Conservation (phyloP, 1,140 invertebrate genomes). For the Ceratosolen fusciceps region DNA sequence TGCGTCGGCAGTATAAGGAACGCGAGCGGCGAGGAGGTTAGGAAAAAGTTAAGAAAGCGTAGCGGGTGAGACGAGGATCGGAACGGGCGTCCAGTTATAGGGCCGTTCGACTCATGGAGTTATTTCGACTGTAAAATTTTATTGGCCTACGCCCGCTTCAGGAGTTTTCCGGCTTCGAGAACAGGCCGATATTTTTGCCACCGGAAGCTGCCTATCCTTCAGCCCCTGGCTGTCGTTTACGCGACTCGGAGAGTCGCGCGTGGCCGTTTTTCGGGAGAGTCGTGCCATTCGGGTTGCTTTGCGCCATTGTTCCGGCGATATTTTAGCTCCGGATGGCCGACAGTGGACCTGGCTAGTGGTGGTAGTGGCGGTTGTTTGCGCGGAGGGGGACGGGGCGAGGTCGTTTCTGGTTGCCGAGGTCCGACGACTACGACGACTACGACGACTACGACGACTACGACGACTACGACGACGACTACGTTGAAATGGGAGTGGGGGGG, state of each 20-base stretch:
- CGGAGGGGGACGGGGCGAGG: conserved; percentile 34
- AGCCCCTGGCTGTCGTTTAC: conserved; percentile 46
- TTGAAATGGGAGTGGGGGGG: conserved; percentile 58
- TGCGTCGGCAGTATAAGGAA: background rate
- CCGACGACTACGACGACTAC: no score
- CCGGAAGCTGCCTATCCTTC: conserved; percentile 44
- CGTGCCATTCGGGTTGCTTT: background rate
- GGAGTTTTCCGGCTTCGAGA: conserved; percentile 28
- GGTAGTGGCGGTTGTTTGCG: no score
- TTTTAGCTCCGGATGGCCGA: conserved; percentile 62
- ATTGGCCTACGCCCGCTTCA: conserved; percentile 17
- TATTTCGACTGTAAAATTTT: conserved; percentile 50
- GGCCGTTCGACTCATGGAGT: background rate
- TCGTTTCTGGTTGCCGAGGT: no score
- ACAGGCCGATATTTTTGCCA: conserved; percentile 43
- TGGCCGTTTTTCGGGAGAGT: background rate
- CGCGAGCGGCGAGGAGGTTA: conserved; percentile 15
- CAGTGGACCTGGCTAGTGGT: conserved; percentile 57
- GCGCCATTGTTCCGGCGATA: conserved; percentile 70
- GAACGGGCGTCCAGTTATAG: no score
- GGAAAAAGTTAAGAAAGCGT: conserved; percentile 53
- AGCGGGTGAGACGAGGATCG: conserved; percentile 12
- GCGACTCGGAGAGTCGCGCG: conserved; percentile 55
- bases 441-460: no score
- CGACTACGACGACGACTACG: no score